Conservation (phyloP, 2,113 vertebrate genomes). For the Diadophis punctatus region DNA sequence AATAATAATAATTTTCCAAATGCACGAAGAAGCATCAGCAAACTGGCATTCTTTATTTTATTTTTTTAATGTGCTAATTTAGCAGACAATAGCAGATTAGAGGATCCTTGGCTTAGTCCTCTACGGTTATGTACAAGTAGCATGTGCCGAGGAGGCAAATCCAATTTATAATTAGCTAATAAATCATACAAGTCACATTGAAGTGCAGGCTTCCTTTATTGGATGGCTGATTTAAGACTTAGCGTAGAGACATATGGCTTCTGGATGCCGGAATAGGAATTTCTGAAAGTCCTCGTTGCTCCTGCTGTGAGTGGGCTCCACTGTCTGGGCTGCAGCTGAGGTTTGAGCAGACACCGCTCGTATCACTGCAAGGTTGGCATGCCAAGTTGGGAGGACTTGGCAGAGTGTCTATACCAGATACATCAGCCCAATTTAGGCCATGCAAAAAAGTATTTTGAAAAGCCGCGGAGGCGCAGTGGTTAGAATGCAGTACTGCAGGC, state of each 20-base stretch:
- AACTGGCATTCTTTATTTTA: not conserved
- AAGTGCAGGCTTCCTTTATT: not conserved
- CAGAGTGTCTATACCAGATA: not conserved
- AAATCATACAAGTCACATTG: not conserved
- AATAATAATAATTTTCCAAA: not conserved
- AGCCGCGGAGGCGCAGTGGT: no score
- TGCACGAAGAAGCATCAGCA: not conserved
- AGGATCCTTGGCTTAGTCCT: not conserved
- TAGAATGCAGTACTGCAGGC: no score
- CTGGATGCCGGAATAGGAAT: not conserved
- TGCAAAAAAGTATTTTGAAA: not conserved
- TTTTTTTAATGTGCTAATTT: not conserved
- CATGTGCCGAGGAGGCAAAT: not conserved
- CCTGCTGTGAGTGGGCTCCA: not conserved
- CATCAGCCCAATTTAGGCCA: no score
- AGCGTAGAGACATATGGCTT: not conserved
- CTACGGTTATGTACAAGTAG: not conserved
- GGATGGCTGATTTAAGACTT: not conserved
- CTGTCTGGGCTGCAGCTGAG: not conserved
- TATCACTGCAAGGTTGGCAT: not conserved
- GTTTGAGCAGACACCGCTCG: no score
- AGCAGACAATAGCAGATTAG: not conserved
- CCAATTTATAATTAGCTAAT: not conserved
- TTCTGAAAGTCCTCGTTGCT: no score
- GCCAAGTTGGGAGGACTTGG: not conserved